A percentile compares a stretch with the other conserved stretches of the same genome.
These are phyloP conservation scores for Globodera rostochiensis DNA, from an alignment of 1,140 invertebrate genomes.

Conservation along the genomic window DNA sequence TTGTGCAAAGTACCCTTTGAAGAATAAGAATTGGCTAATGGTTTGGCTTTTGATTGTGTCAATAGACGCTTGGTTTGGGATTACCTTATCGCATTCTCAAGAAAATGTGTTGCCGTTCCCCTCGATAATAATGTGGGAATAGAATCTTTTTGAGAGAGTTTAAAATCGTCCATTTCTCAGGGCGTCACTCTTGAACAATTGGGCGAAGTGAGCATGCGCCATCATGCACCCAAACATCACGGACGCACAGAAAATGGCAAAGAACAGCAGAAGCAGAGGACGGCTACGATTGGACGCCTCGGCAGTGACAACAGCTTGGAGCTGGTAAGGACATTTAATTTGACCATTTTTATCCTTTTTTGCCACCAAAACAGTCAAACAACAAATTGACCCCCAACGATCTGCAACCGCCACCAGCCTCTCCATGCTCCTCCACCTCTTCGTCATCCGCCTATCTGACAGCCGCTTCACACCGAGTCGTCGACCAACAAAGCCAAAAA, in stretches of 20 bases:
- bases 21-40: no score
- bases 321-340: not conserved
- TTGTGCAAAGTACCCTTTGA: no score
- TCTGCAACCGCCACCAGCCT: not conserved
- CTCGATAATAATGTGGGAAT: no score
- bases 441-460: conserved; percentile 9
- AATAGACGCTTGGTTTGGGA: no score
- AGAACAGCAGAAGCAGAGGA: conserved; percentile 7
- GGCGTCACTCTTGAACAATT: conserved; percentile 52
- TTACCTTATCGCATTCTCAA: no score
- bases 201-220: conserved; percentile 8
- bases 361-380: not conserved
- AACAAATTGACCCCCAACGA: no score
- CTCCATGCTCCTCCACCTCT: not conserved
- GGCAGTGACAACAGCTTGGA: not conserved
- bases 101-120: no score
- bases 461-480: not conserved
- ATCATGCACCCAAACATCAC: conserved; percentile 9
- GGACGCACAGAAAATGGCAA: not conserved
- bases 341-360: not conserved
- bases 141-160: not conserved
- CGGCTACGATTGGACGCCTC: not conserved
- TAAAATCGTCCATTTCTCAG: conserved; percentile 17
- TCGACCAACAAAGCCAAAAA: not conserved
- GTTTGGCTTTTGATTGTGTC: no score